Base-by-base conservation (phyloP, 2,888 invertebrate species). In the Sericinus montela region DNA sequence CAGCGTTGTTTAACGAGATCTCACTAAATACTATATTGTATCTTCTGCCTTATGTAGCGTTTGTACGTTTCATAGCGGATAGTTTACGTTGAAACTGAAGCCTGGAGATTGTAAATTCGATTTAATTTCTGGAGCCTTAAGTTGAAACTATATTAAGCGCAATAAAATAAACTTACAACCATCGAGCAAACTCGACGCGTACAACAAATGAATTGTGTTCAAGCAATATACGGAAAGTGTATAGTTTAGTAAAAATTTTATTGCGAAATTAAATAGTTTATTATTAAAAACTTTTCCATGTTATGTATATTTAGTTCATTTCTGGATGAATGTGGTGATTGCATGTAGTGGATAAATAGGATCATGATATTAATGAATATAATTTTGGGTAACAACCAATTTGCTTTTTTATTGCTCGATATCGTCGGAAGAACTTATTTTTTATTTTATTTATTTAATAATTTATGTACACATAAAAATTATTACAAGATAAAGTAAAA, bases 1-100 rank as follows among this genome's bases (percentile, higher is more conserved):
- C 30, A 30, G 37, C 45, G 23, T 59, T 70, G 65, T 71, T 73
- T 75, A 80, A 80, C 80, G 77, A 79, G 79, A 74, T 75, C 72
- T 67, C 72, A 69, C 70, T 76, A 73, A 73, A 72, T 72, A 72
- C 65, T 67, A 65, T 65, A 68, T 67, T 69, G 65, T 67, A 64
- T 62, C 58, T 62, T n/a, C n/a, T n/a, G n/a, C n/a, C n/a, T n/a
- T 62, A 74, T 74, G 72, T 74, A 75, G 67, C 67, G 59, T 66
- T 62, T 63, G 66, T 67, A 66, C 65, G 58, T 66, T 65, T 60
- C 60, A 63, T 67, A 67, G 59, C 60, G 54, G 52, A 56, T 60
- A 60, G 57, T 56, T 59, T 57, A 56, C 55, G 50, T 56, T 55
- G 51, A 60, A 57, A 58, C 56, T 55, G 52, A 45, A 45, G 44